A percentile compares a stretch with the other conserved stretches of the same genome.
Conservation (phyloP, 2,113 vertebrate species). For the Chrysochloris asiatica region DNA sequence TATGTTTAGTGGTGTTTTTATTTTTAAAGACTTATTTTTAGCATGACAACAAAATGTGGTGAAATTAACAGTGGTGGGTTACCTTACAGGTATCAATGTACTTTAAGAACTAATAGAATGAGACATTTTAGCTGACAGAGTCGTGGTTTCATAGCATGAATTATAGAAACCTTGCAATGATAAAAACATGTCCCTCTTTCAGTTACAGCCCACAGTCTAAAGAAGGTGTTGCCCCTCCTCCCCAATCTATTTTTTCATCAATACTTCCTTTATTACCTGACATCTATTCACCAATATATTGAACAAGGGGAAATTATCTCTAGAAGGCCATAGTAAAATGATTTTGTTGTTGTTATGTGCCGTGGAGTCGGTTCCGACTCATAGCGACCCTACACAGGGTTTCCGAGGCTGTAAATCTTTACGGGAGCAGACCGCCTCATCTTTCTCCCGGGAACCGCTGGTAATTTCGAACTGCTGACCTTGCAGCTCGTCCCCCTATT, state of each 20-base stretch:
- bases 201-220: not conserved
- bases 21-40: not conserved
- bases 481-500: no score
- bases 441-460: no score
- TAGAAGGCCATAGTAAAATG: not conserved
- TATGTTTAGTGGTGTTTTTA: not conserved
- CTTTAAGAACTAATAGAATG: not conserved
- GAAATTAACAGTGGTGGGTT: not conserved
- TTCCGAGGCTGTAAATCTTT: no score
- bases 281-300: conserved; percentile 10
- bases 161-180: not conserved
- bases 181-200: not conserved
- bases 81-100: not conserved
- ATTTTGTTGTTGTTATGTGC: no score
- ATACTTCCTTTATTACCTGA: conserved; percentile 37
- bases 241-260: not conserved
- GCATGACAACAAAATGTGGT: not conserved
- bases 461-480: no score
- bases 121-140: not conserved
- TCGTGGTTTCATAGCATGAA: not conserved
- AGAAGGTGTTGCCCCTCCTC: not conserved
- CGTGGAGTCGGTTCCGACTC: no score
- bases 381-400: no score
- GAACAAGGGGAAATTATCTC: conserved; percentile 9
- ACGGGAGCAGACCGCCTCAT: no score